phyloP scores from a whole-genome alignment of 2,888 invertebrate species.

The Phalera bucephala region DNA sequence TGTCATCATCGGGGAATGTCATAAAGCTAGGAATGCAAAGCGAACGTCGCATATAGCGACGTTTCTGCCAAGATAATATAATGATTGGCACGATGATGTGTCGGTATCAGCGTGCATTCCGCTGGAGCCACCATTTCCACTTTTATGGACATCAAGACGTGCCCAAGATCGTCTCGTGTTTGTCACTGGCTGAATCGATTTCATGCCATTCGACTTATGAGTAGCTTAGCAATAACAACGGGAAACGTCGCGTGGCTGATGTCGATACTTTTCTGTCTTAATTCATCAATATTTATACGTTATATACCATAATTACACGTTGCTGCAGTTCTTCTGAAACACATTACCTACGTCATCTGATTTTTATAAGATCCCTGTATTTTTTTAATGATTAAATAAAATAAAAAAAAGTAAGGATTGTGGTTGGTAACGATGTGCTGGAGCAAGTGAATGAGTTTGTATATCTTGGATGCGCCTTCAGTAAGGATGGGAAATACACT shows the following conservation, averaged over 20 bases:
- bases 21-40: constrained; percentile 34
- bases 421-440: no score
- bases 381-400: no score
- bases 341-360: not conserved
- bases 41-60: constrained; percentile 21
- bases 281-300: no score
- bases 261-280: no score
- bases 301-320: not conserved
- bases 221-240: constrained; percentile 18
- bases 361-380: no score
- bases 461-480: no score
- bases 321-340: not conserved
- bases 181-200: constrained; percentile 20
- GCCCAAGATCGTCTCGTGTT: constrained; percentile 20
- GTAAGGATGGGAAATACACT: no score
- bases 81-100: constrained; percentile 33
- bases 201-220: not conserved
- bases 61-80: constrained; percentile 25
- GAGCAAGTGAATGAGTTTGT: no score
- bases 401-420: no score
- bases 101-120: constrained; percentile 32
- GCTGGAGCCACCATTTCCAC: constrained; percentile 23
- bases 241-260: constrained; percentile 31
- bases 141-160: constrained; percentile 41
- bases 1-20: constrained; percentile 30